Percentiles rank a stretch among this genome's conserved stretches.
These are phyloP conservation scores for Callyntrura sp. DNA, from an alignment of 2,888 invertebrate genomes.

Conservation along the genomic window DNA sequence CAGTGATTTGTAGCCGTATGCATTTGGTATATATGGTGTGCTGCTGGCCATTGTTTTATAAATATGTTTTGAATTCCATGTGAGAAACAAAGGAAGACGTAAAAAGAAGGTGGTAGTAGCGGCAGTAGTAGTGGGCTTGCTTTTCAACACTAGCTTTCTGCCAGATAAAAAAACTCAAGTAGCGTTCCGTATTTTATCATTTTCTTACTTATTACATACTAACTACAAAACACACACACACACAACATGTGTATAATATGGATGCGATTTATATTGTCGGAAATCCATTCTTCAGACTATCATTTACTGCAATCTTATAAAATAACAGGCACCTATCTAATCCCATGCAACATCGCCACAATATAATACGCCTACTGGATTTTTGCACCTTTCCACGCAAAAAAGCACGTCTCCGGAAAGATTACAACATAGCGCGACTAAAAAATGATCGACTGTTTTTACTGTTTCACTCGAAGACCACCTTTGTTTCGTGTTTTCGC, in stretches of 20 bases:
- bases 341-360: background rate
- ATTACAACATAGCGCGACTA: background rate
- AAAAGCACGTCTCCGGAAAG: background rate
- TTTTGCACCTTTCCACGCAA: conserved; percentile 30
- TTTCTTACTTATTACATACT: background rate
- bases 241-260: background rate
- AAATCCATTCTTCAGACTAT: conserved; percentile 27
- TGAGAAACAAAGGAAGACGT: conserved; percentile 45
- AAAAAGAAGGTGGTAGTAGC: background rate
- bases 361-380: background rate
- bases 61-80: background rate
- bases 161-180: background rate
- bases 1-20: too few species aligned
- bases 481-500: background rate
- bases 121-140: background rate
- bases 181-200: conserved; percentile 23
- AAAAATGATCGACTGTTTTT: background rate
- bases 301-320: conserved; percentile 1
- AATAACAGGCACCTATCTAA: background rate
- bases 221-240: background rate
- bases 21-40: background rate
- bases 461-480: background rate
- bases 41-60: background rate
- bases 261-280: conserved; percentile 19
- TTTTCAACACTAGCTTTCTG: background rate